phyloP scores from a whole-genome alignment of 2,797 vertebrate genomes.

The Xiphophorus birchmanni region DNA sequence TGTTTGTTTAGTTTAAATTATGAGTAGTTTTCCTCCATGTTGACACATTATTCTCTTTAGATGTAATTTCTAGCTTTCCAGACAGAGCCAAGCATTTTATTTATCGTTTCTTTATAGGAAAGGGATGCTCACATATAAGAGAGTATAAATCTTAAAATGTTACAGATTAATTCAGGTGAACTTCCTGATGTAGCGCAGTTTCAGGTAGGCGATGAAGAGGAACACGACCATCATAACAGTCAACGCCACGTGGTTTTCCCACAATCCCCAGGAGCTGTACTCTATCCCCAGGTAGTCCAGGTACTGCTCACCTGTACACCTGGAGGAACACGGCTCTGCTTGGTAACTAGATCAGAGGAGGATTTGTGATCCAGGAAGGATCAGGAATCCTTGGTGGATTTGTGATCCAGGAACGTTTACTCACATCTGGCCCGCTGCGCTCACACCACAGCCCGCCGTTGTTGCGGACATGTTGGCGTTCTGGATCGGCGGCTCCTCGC shows the following conservation, averaged over 20 bases:
- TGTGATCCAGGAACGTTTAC: conserved; percentile 21
- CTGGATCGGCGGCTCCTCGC: conserved; percentile 48
- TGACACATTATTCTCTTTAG: background rate
- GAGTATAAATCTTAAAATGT: background rate
- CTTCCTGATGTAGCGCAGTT: conserved; percentile 88
- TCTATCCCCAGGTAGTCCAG: conserved; percentile 85
- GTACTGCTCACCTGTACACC: conserved; percentile 87
- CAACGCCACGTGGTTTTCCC: conserved; percentile 89
- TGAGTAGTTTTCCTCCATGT: background rate
- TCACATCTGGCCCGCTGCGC: conserved; percentile 65
- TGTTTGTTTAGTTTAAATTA: background rate
- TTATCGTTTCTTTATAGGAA: background rate
- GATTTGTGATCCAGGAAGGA: background rate
- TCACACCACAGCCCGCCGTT: conserved; percentile 50
- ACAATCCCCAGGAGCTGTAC: conserved; percentile 85
- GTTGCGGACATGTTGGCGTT: conserved; percentile 21
- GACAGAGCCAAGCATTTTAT: background rate
- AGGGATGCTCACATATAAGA: too few species aligned
- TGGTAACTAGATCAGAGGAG: background rate
- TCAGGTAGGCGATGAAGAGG: conserved; percentile 87
- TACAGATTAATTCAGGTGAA: conserved; percentile 74
- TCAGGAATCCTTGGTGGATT: conserved; percentile 13
- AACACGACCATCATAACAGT: conserved; percentile 83
- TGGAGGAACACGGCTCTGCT: conserved; percentile 46
- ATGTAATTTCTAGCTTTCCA: background rate